Base-by-base conservation (phyloP, 2,888 invertebrate species). In the Aporophyla nigra region DNA sequence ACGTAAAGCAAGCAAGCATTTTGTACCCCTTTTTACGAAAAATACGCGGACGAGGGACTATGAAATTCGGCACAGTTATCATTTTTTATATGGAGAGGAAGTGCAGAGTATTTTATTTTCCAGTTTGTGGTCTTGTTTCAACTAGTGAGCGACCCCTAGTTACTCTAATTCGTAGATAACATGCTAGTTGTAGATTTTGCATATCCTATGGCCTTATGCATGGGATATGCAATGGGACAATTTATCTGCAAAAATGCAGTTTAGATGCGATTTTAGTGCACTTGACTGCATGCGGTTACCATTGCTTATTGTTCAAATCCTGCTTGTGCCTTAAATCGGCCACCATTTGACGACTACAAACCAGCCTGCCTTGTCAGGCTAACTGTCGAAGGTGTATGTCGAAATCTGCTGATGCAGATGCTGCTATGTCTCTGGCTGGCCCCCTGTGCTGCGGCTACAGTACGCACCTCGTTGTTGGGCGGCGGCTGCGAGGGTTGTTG, bases 401-500 rank as follows among this genome's bases (percentile, higher is more conserved):
- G 7, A 51, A 51, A n/a, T n/a, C n/a, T n/a, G n/a, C n/a, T n/a
- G n/a, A n/a, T n/a, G n/a, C n/a, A n/a, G n/a, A n/a, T n/a, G n/a
- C n/a, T n/a, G n/a, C n/a, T n/a, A n/a, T n/a, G n/a, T n/a, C n/a
- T n/a, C n/a, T n/a, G n/a, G n/a, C n/a, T n/a, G n/a, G n/a, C n/a
- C n/a, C 33, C 33, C 33, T 33, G 33, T 33, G 33, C 33, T 33
- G 33, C 3, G 33, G n/a, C n/a, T 5, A 40, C 9, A 43, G 19
- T 21, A 21, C 43, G 46, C n/a, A 95, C 95, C 95, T 95, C 95
- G 92, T 95, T 95, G 92, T 94, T 95, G 89, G 95, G 93, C 91
- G 95, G 94, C 90, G 94, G 94, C 92, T 94, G 95, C 89, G 92
- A 92, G 87, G 94, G 94, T 91, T 92, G 94, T 91, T 92, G 93